Conservation (phyloP, 2,113 vertebrate species). For the Labeo catla region DNA sequence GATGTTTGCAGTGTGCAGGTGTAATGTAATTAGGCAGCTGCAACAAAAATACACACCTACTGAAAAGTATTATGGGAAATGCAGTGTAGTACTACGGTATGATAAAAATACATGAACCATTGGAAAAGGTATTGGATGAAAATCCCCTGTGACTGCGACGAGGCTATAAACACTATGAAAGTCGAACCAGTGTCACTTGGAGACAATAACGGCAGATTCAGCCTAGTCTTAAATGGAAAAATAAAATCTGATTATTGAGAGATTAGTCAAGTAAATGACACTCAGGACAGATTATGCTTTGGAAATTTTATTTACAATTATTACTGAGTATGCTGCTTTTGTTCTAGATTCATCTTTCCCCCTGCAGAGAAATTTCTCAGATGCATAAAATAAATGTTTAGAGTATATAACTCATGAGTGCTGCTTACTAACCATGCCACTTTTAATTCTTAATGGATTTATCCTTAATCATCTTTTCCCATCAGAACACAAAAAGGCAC, state of each 20-base stretch:
- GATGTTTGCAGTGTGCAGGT: background rate
- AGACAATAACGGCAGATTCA: background rate
- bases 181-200: background rate
- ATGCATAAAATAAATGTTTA: conserved; percentile 59
- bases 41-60: background rate
- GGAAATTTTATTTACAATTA: conserved; percentile 80
- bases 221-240: background rate
- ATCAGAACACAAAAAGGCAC: conserved; percentile 69
- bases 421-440: conserved; percentile 57
- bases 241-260: background rate
- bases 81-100: background rate
- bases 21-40: background rate
- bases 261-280: conserved; percentile 9
- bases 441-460: conserved; percentile 63
- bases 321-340: conserved; percentile 62
- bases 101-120: background rate
- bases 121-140: background rate
- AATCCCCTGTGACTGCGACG: background rate
- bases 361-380: conserved; percentile 54
- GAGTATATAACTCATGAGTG: conserved; percentile 55
- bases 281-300: conserved; percentile 53
- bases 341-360: conserved; percentile 51
- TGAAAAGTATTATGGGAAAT: background rate
- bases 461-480: conserved; percentile 63
- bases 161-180: background rate